A percentile compares a stretch with the other conserved stretches of the same genome.
These are phyloP conservation scores for Molanna angustata DNA, from an alignment of 2,888 invertebrate genomes.

Conservation along the genomic window DNA sequence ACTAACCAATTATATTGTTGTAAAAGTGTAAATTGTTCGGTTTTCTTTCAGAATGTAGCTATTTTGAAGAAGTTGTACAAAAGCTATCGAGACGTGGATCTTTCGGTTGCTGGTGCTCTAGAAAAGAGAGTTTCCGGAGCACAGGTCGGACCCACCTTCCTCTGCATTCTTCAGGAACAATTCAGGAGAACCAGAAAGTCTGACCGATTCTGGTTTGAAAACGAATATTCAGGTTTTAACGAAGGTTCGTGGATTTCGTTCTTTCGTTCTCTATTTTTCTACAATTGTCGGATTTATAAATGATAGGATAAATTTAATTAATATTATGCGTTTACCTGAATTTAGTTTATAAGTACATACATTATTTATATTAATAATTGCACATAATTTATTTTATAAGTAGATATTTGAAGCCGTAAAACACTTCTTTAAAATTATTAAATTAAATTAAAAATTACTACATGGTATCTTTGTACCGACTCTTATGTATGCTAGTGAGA, in stretches of 20 bases:
- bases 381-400: too few species aligned
- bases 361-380: too few species aligned
- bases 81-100: slow-evolving; percentile 78
- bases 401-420: too few species aligned
- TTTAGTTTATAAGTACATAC: background rate
- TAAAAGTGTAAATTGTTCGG: background rate
- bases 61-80: slow-evolving; percentile 38
- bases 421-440: too few species aligned
- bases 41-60: slow-evolving; percentile 39
- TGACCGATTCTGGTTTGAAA: slow-evolving; percentile 51
- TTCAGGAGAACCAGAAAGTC: slow-evolving; percentile 49
- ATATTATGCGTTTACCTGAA: background rate
- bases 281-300: background rate
- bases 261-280: background rate
- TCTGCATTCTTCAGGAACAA: slow-evolving; percentile 50
- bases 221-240: slow-evolving; percentile 18
- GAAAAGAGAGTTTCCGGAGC: slow-evolving; percentile 77
- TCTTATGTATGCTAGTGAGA: too few species aligned
- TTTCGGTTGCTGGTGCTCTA: slow-evolving; percentile 85
- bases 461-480: too few species aligned
- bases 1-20: too few species aligned
- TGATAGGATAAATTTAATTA: background rate
- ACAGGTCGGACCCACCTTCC: slow-evolving; percentile 77
- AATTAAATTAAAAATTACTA: too few species aligned
- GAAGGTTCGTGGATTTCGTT: too few species aligned